phyloP scores from a whole-genome alignment of 92 coral and sea anemone species.

The Zoanthus sociatus region DNA sequence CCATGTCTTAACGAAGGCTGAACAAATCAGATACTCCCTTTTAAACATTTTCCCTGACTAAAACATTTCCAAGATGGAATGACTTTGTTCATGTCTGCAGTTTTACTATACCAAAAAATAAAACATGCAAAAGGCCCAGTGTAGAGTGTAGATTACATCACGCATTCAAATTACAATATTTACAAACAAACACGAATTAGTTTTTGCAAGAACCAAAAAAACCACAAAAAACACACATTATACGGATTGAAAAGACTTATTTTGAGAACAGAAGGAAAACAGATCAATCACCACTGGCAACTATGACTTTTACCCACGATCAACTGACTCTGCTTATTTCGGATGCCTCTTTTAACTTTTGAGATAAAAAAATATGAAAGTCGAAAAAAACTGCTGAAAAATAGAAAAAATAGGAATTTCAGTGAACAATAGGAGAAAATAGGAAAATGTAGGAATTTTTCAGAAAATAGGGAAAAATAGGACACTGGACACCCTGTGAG shows the following conservation, averaged over 20 bases:
- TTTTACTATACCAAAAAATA: conserved; percentile 27
- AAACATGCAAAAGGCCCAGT: conserved; percentile 32
- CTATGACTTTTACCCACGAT: conserved; percentile 5
- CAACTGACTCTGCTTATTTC: conserved; percentile 7
- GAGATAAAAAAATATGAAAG: neutral
- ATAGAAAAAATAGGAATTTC: conserved; percentile 1
- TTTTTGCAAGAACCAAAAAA: conserved; percentile 29
- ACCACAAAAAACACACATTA: conserved; percentile 33
- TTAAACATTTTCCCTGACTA: conserved; percentile 25
- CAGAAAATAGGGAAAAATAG: no score
- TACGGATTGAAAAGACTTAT: conserved; percentile 21
- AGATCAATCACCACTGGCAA: conserved; percentile 34
- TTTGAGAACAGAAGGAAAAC: conserved; percentile 30
- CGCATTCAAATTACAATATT: neutral
- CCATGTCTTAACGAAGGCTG: conserved; percentile 24
- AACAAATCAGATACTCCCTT: conserved; percentile 28
- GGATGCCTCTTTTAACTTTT: conserved; percentile 14
- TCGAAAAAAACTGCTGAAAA: neutral
- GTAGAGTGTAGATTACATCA: conserved; percentile 27
- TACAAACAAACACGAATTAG: conserved; percentile 35
- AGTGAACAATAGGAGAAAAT: neutral
- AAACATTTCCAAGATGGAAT: conserved; percentile 36
- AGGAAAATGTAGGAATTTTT: no score
- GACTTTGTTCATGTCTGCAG: conserved; percentile 32
- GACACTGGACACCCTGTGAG: no score